A percentile compares a stretch with the other conserved stretches of the same genome.
Conservation (phyloP, 2,113 vertebrate species). For the Panthera uncia region DNA sequence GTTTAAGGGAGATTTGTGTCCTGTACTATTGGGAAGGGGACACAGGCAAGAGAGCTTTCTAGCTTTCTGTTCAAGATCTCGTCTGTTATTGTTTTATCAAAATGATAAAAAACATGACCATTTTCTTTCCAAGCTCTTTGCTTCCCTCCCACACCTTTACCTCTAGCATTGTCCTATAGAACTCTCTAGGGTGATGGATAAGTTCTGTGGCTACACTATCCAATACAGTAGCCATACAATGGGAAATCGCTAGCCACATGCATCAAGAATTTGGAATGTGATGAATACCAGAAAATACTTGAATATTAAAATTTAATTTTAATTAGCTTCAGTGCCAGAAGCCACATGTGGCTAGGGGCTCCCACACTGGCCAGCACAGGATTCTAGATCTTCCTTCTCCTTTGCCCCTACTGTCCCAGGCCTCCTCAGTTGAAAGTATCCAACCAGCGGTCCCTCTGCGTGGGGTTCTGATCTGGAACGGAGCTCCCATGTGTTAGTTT, state of each 20-base stretch:
- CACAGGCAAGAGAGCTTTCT: neutral
- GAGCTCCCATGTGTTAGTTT: neutral
- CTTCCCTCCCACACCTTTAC: neutral
- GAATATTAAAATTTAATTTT: neutral
- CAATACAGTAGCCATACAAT: accelerated
- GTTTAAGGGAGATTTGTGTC: neutral
- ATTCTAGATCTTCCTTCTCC: neutral
- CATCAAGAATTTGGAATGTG: neutral
- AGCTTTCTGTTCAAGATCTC: neutral
- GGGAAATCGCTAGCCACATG: neutral
- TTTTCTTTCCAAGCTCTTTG: neutral
- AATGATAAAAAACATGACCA: neutral
- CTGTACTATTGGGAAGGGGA: neutral
- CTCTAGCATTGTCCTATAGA: neutral
- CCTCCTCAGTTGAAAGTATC: neutral
- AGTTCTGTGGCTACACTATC: neutral
- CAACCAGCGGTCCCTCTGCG: neutral
- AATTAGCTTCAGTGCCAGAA: neutral
- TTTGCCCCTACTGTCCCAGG: too few species aligned
- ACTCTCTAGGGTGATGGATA: neutral
- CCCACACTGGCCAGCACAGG: neutral
- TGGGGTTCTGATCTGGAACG: neutral
- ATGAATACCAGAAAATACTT: neutral
- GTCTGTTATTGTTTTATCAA: neutral
- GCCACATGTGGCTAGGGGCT: neutral